Evolutionary conservation across 1,140 invertebrate species (phyloP).

Genomic region (Tetramorium parvispinum): DNA sequence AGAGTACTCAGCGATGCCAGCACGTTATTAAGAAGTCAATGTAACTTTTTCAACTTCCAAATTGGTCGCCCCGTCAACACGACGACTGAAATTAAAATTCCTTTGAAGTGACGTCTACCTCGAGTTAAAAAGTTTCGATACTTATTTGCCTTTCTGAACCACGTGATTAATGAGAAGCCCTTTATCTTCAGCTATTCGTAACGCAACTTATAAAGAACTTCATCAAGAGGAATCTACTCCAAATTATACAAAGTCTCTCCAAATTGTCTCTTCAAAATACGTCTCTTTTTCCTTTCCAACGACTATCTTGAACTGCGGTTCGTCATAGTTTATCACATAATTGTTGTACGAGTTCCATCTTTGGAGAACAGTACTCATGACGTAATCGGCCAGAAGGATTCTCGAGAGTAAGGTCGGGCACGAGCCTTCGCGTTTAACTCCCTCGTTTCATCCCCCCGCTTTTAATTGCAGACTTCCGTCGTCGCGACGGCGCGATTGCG

Average conservation of each 20-base stretch:
- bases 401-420: neutral
- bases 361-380: neutral
- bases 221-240: neutral
- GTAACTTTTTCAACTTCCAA: slow-evolving; percentile 29
- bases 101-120: neutral
- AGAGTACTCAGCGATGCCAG: neutral
- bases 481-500: neutral
- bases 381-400: neutral
- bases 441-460: neutral
- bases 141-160: slow-evolving; percentile 10
- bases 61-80: neutral
- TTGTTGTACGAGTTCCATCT: neutral
- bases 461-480: slow-evolving; percentile 13
- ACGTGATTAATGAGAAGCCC: neutral
- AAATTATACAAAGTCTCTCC: neutral
- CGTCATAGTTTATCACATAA: neutral
- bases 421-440: neutral
- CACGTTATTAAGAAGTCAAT: slow-evolving; percentile 5
- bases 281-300: neutral
- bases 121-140: slow-evolving; percentile 30
- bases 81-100: slow-evolving; percentile 22
- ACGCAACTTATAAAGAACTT: neutral
- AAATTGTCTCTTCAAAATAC: neutral
- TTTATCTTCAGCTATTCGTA: neutral
- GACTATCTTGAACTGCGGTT: neutral